Evolutionary conservation across 2,797 vertebrate genomes (phyloP).

Genomic region (Denticeps clupeoides): DNA sequence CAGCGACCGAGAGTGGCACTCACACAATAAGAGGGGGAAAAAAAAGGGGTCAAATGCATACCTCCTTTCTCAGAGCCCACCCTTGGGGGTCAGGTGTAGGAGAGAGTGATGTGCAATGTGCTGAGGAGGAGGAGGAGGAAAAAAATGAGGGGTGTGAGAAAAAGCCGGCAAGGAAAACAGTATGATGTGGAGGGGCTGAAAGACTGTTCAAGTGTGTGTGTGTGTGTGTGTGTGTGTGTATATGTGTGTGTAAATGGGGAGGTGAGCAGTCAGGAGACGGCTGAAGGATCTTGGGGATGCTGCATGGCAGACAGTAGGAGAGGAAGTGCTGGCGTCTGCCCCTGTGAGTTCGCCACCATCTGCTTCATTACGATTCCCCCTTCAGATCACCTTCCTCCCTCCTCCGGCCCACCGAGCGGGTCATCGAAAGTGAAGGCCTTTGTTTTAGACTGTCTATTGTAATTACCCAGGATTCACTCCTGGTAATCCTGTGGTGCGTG

Average conservation of each 20-base stretch:
- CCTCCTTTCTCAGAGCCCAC: too few species aligned
- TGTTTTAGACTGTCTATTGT: slow-evolving; percentile 64
- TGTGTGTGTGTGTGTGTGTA: neutral
- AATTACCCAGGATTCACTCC: slow-evolving; percentile 57
- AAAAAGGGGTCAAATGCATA: too few species aligned
- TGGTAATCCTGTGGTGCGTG: slow-evolving; percentile 36
- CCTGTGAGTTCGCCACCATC: slow-evolving; percentile 59
- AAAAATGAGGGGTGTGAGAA: too few species aligned
- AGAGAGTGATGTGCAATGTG: too few species aligned
- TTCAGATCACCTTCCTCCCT: slow-evolving; percentile 61
- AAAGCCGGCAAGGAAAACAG: neutral
- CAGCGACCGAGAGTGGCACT: too few species aligned
- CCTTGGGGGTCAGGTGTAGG: too few species aligned
- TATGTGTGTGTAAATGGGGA: neutral
- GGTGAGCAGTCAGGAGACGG: neutral
- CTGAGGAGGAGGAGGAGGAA: too few species aligned
- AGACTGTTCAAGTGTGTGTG: neutral
- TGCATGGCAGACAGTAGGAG: slow-evolving; percentile 50
- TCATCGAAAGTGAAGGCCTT: slow-evolving; percentile 61
- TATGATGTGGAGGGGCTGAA: too few species aligned
- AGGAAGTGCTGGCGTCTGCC: slow-evolving; percentile 49
- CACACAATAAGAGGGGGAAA: too few species aligned
- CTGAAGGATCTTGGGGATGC: too few species aligned
- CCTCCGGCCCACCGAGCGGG: slow-evolving; percentile 39
- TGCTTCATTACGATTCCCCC: slow-evolving; percentile 70